phyloP scores from a whole-genome alignment of 2,888 invertebrate species.

The Pomacea canaliculata region DNA sequence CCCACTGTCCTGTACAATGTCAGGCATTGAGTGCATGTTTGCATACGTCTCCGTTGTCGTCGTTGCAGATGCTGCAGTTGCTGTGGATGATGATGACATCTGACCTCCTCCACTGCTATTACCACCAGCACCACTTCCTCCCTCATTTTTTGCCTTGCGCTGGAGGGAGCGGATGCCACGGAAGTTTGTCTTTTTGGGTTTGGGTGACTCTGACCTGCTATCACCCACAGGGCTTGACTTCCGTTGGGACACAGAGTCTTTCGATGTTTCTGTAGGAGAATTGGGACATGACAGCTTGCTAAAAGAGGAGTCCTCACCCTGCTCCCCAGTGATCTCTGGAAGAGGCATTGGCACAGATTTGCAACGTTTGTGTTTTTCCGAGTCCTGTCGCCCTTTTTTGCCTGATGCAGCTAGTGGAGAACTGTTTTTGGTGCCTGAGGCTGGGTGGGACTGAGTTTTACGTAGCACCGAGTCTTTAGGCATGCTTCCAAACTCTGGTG shows the following conservation, averaged over 20 bases:
- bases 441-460: constrained; percentile 72
- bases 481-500: constrained; percentile 66
- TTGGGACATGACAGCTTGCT: constrained; percentile 50
- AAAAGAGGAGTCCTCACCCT: constrained; percentile 30
- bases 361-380: constrained; percentile 54
- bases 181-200: constrained; percentile 73
- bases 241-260: constrained; percentile 27
- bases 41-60: constrained; percentile 30
- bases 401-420: constrained; percentile 22
- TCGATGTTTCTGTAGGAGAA: constrained; percentile 46
- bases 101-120: constrained; percentile 18
- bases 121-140: constrained; percentile 37
- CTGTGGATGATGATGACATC: constrained; percentile 12
- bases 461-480: constrained; percentile 72
- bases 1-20: constrained; percentile 39
- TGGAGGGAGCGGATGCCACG: constrained; percentile 77
- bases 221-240: constrained; percentile 27
- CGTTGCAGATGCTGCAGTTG: too few relatives aligned
- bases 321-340: constrained; percentile 25
- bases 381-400: constrained; percentile 31
- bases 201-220: constrained; percentile 58
- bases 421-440: constrained; percentile 54
- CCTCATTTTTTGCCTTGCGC: constrained; percentile 72
- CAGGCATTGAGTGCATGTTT: constrained; percentile 43
- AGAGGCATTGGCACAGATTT: constrained; percentile 56